phyloP scores from a whole-genome alignment of 2,888 invertebrate species.

The Callinectes sapidus region DNA sequence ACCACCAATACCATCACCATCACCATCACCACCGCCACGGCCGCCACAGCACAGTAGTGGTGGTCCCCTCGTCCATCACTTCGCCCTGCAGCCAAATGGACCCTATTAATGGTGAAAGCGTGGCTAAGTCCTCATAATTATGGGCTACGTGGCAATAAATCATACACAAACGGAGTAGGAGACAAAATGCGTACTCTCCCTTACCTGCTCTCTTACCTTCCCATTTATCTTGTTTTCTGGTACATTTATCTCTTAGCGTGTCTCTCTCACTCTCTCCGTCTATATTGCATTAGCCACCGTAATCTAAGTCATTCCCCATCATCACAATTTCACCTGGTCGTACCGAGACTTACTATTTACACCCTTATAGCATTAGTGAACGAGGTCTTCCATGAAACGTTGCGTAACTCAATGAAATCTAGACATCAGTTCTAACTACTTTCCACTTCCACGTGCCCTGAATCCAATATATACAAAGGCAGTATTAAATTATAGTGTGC shows the following conservation, averaged over 20 bases:
- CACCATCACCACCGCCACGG: background rate
- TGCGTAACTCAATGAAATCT: background rate
- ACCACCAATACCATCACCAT: background rate
- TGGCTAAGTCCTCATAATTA: background rate
- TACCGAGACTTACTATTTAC: background rate
- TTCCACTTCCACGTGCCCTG: background rate
- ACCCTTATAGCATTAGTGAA: background rate
- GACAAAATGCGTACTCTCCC: background rate
- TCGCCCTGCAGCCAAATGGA: background rate
- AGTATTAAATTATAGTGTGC: background rate
- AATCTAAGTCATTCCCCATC: background rate
- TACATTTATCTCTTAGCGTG: background rate
- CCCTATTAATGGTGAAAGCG: conserved; percentile 30
- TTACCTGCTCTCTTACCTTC: background rate
- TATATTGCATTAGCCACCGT: background rate
- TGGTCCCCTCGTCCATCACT: conserved; percentile 2
- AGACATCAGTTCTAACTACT: background rate
- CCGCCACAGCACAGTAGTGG: background rate
- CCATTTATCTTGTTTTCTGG: background rate
- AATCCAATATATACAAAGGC: background rate
- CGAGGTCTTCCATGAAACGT: background rate
- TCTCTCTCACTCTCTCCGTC: conserved; percentile 28
- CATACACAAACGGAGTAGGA: background rate
- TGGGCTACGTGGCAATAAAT: background rate
- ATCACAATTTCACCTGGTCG: background rate